These are phyloP conservation scores for Sylvia borin DNA, from an alignment of 2,797 vertebrate genomes.

Conservation along the genomic window DNA sequence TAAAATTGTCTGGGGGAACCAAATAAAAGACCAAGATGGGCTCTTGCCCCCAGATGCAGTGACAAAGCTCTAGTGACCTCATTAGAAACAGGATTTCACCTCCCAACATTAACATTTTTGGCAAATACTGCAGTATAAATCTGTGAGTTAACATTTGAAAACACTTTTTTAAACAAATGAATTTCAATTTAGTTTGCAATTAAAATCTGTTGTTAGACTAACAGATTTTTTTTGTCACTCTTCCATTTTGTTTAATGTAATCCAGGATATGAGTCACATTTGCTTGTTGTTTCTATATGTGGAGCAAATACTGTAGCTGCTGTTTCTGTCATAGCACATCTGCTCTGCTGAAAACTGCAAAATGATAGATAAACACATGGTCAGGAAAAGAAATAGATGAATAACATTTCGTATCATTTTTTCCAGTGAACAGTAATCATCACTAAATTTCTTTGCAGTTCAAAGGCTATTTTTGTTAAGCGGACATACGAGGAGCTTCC, in stretches of 20 bases:
- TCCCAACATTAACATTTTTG: slow-evolving; percentile 52
- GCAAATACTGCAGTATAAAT: slow-evolving; percentile 37
- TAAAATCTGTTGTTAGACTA: slow-evolving; percentile 70
- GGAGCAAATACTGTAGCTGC: slow-evolving; percentile 68
- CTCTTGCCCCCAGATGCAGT: not conserved
- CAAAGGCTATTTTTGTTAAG: slow-evolving; percentile 33
- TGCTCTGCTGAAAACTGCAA: slow-evolving; percentile 73
- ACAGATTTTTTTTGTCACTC: slow-evolving; percentile 61
- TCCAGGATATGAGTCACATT: slow-evolving; percentile 63
- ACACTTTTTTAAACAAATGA: slow-evolving; percentile 67
- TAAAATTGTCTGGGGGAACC: not conserved
- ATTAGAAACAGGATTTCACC: slow-evolving; percentile 42
- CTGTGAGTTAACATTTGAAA: slow-evolving; percentile 59
- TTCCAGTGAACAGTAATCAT: slow-evolving; percentile 51
- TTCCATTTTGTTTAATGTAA: slow-evolving; percentile 70
- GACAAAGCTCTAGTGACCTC: slow-evolving; percentile 54
- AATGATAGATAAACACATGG: slow-evolving; percentile 73
- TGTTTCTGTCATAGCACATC: slow-evolving; percentile 70
- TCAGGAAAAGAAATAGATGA: slow-evolving; percentile 51
- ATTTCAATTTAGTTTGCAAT: slow-evolving; percentile 71
- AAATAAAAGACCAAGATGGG: not conserved
- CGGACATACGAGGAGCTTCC: slow-evolving; percentile 32
- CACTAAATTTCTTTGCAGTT: slow-evolving; percentile 51
- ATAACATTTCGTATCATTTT: slow-evolving; percentile 48
- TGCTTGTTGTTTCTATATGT: slow-evolving; percentile 72